Base-by-base conservation (phyloP, 2,113 vertebrate genomes). In the Macaca mulatta region DNA sequence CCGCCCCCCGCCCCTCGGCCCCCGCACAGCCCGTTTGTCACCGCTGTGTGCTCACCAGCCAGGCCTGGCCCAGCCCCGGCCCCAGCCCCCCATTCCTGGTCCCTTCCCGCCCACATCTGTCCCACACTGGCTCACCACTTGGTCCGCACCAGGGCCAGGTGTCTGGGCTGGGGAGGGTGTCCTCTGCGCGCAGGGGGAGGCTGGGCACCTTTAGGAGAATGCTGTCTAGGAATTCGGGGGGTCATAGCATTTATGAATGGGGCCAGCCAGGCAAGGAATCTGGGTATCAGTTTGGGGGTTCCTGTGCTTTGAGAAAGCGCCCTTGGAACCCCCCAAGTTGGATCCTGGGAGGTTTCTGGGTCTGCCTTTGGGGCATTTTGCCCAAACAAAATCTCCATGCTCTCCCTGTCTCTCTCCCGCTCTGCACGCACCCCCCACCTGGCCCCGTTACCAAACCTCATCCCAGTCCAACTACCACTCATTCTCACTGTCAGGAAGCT, bases 21-120 rank as follows among this genome's bases (percentile, higher is more conserved):
- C 97, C 98, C 95, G 95, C 98, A 95, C 96, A 97, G 97, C 98
- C 98, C 97, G 97, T 98, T 98, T 98, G 98, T 98, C 98, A 98
- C 98, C 23, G 97, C 96, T 30, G 95, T 90, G 94, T 7, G 87
- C 93, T 97, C 95, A 38, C 97, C 96, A 96, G 96, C 87, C 96
- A 97, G 96, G 93, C 90, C 95, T 69, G 85, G 97, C 93, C 94
- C 69, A 70, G 81, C 74, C 86, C 84, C 0, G 32, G 82, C 27
- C 93, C 70, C 64, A n/a, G 0, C 80, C 45, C 67, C 93, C 82
- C 61, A 22, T 75, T 72, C 72, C 89, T n/a, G 38, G 87, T 93
- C 95, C 96, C 97, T 98, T 88, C 94, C 96, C n/a, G 0, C 94
- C 95, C 90, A 75, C 23, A 1, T 69, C 88, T 90, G 95, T 74